Evolutionary conservation across 2,797 vertebrate genomes (phyloP).

Genomic region (Myiothlypis coronata): DNA sequence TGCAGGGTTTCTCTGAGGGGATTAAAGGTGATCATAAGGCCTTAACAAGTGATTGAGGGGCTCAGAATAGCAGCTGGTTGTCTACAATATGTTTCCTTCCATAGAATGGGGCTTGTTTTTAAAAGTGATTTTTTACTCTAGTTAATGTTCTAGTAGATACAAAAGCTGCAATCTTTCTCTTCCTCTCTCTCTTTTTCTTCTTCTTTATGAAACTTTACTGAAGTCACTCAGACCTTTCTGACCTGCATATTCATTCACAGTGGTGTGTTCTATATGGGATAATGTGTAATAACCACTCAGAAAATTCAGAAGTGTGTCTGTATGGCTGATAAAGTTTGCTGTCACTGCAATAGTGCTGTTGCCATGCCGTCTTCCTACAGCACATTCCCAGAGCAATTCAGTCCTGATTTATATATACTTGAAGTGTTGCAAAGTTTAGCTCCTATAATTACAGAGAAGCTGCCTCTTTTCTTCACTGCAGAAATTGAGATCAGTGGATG

Average conservation of each 20-base stretch:
- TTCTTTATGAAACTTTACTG: not conserved
- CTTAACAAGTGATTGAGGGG: not conserved
- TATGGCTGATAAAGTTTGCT: not conserved
- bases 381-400: not conserved
- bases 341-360: not conserved
- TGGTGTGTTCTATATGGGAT: not conserved
- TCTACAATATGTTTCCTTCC: not conserved
- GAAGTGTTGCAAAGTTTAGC: slow-evolving; percentile 62
- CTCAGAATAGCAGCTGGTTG: not conserved
- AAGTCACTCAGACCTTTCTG: not conserved
- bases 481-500: slow-evolving; percentile 22
- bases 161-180: not conserved
- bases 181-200: not conserved
- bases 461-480: slow-evolving; percentile 16
- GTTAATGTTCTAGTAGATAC: not conserved
- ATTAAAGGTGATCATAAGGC: not conserved
- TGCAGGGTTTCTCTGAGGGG: not conserved
- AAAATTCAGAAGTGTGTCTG: not conserved
- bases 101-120: not conserved
- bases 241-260: not conserved
- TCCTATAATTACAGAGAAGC: slow-evolving; percentile 55
- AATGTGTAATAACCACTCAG: not conserved
- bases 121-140: not conserved
- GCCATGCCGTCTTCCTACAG: slow-evolving; percentile 7
- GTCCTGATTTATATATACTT: slow-evolving; percentile 34